These are phyloP conservation scores for Drosophila asahinai DNA, from an alignment of 1,140 invertebrate species.

Conservation along the genomic window DNA sequence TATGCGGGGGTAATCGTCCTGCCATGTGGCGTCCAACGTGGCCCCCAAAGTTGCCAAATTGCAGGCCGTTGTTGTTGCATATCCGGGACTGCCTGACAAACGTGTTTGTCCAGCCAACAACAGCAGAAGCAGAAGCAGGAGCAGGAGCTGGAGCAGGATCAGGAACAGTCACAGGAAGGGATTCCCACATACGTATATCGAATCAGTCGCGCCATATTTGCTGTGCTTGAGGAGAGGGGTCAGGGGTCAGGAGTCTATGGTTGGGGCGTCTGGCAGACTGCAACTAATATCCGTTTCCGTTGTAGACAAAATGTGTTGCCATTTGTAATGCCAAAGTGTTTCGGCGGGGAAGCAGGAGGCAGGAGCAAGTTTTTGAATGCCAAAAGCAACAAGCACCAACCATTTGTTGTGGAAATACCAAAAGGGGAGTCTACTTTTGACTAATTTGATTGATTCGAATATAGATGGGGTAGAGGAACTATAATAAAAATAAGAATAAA, in stretches of 20 bases:
- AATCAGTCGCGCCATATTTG: slow-evolving; percentile 38
- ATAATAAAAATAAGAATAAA: too few relatives aligned
- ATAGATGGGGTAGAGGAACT: not conserved
- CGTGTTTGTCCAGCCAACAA: slow-evolving; percentile 65
- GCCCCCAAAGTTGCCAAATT: slow-evolving; percentile 68
- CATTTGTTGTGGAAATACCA: slow-evolving; percentile 43
- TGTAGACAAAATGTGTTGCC: slow-evolving; percentile 84
- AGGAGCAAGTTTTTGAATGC: slow-evolving; percentile 35
- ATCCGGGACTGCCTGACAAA: slow-evolving; percentile 71
- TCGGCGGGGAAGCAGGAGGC: slow-evolving; percentile 41
- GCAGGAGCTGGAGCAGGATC: slow-evolving; percentile 8
- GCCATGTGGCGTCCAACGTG: slow-evolving; percentile 65
- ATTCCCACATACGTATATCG: slow-evolving; percentile 48
- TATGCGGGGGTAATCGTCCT: slow-evolving; percentile 45
- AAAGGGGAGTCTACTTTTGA: slow-evolving; percentile 1
- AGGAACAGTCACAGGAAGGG: slow-evolving; percentile 15
- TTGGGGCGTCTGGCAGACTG: slow-evolving; percentile 55
- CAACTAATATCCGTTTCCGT: slow-evolving; percentile 84
- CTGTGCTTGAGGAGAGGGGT: slow-evolving; percentile 5
- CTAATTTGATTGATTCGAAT: slow-evolving; percentile 13
- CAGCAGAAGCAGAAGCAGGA: slow-evolving; percentile 8
- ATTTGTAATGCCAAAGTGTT: slow-evolving; percentile 79
- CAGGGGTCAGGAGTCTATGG: slow-evolving; percentile 3
- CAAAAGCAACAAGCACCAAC: slow-evolving; percentile 50
- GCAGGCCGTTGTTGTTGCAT: slow-evolving; percentile 70